A percentile compares a stretch with the other conserved stretches of the same genome.
phyloP scores from a whole-genome alignment of 2,113 vertebrate species.

The Istiophorus platypterus region DNA sequence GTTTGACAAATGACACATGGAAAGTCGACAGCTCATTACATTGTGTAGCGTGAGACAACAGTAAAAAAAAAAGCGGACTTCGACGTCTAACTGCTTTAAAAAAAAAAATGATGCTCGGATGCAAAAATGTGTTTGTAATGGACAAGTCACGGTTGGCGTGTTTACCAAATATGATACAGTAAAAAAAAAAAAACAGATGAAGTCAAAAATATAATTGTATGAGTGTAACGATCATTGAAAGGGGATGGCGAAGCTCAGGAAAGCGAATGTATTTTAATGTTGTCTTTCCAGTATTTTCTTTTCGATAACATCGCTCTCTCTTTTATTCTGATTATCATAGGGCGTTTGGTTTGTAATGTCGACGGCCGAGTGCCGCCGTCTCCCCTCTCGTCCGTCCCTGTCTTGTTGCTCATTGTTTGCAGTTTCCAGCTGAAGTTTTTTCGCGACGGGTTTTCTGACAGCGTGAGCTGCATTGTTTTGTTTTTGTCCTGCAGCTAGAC shows the following conservation, averaged over 20 bases:
- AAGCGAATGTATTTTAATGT: background rate
- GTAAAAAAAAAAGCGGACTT: too few species aligned
- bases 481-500: slow-evolving; percentile 86
- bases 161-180: background rate
- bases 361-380: too few species aligned
- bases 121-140: background rate
- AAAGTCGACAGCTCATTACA: background rate
- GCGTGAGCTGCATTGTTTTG: slow-evolving; percentile 84
- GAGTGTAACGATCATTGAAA: background rate
- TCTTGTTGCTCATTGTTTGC: background rate
- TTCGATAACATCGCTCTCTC: background rate
- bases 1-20: background rate
- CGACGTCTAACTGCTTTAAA: too few species aligned
- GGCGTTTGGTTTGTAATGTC: background rate
- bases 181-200: background rate
- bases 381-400: too few species aligned
- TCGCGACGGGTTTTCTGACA: slow-evolving; percentile 63
- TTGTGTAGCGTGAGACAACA: background rate
- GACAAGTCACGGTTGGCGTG: background rate
- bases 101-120: too few species aligned
- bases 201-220: background rate
- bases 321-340: background rate
- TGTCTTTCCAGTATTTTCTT: background rate
- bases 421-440: slow-evolving; percentile 62
- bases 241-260: background rate